Conservation (phyloP, 1,140 invertebrate genomes). For the Tetraneura akinire region DNA sequence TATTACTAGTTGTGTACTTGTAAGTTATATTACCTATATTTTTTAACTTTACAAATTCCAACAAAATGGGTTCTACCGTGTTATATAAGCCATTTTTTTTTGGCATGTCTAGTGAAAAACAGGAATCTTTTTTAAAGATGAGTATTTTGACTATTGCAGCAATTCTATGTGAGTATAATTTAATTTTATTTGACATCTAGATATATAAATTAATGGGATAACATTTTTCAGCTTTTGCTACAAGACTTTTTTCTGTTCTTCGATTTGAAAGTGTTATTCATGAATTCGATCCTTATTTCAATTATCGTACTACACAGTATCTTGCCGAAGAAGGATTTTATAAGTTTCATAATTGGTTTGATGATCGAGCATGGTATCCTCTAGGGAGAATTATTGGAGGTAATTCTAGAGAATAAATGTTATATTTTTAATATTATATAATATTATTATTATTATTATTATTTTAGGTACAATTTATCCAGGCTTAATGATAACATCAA, state of each 20-base stretch:
- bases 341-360: slow-evolving; percentile 98
- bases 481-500: slow-evolving; percentile 95
- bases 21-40: too few species aligned
- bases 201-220: slow-evolving; percentile 37
- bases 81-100: slow-evolving; percentile 26
- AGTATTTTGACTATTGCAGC: slow-evolving; percentile 87
- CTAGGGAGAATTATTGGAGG: slow-evolving; percentile 94
- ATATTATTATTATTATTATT: too few species aligned
- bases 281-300: slow-evolving; percentile 99
- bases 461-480: slow-evolving; percentile 90
- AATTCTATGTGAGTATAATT: slow-evolving; percentile 81
- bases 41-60: too few species aligned
- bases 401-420: slow-evolving; percentile 57
- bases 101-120: slow-evolving; percentile 70
- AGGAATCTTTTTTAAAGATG: slow-evolving; percentile 91
- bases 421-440: neutral
- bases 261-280: slow-evolving; percentile 97
- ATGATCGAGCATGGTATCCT: slow-evolving; percentile 98
- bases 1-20: too few species aligned
- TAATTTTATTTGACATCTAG: slow-evolving; percentile 44
- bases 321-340: slow-evolving; percentile 96
- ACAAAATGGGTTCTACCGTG: neutral
- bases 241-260: slow-evolving; percentile 92
- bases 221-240: slow-evolving; percentile 83
- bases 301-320: slow-evolving; percentile 94